Percentiles rank a stretch among this genome's conserved stretches.
Conservation (phyloP, 2,113 vertebrate species). For the Carassius carassius region DNA sequence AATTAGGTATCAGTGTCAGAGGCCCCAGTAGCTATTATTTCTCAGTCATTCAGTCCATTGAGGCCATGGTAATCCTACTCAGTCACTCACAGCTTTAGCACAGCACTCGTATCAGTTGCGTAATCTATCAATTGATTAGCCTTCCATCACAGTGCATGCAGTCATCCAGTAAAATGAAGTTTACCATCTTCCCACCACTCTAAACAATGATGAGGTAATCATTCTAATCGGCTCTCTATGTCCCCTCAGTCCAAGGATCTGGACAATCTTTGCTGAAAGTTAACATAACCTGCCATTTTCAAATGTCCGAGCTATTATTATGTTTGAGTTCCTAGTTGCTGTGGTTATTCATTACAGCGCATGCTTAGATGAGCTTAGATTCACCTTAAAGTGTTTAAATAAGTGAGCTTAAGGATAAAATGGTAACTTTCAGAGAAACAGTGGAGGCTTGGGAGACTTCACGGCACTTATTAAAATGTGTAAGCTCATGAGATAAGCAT, state of each 20-base stretch:
- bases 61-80: slow-evolving; percentile 53
- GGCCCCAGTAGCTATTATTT: slow-evolving; percentile 26
- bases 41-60: slow-evolving; percentile 31
- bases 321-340: slow-evolving; percentile 67
- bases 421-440: slow-evolving; percentile 1
- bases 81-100: slow-evolving; percentile 53
- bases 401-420: slow-evolving; percentile 65
- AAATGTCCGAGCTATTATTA: slow-evolving; percentile 72
- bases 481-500: slow-evolving; percentile 54
- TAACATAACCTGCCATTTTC: slow-evolving; percentile 71
- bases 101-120: slow-evolving; percentile 65
- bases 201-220: slow-evolving; percentile 64
- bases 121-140: slow-evolving; percentile 74
- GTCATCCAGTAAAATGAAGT: slow-evolving; percentile 69
- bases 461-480: slow-evolving; percentile 57
- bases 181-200: slow-evolving; percentile 61
- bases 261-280: slow-evolving; percentile 51
- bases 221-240: slow-evolving; percentile 57
- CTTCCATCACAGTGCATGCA: slow-evolving; percentile 59
- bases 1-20: slow-evolving; percentile 24
- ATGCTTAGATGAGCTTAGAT: slow-evolving; percentile 51
- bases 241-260: slow-evolving; percentile 51
- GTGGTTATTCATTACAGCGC: slow-evolving; percentile 36
- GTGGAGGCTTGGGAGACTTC: slow-evolving; percentile 14
- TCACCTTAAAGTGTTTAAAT: slow-evolving; percentile 71